These are phyloP conservation scores for Remorina albescens DNA, from an alignment of 2,797 vertebrate species.

Conservation along the genomic window DNA sequence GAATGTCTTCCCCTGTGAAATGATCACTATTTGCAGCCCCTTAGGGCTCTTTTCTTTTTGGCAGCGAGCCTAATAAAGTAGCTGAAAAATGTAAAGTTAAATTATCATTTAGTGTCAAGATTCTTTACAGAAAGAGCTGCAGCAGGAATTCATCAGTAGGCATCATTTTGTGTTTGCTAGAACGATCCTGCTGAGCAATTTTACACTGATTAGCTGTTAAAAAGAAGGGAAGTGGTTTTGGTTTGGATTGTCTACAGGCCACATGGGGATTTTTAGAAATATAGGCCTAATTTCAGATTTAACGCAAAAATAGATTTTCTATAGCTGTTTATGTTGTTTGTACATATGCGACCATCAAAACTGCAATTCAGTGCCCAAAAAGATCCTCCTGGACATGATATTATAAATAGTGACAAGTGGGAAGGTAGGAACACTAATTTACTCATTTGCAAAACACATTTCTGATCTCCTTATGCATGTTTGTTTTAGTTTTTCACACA, in stretches of 20 bases:
- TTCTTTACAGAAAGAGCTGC: constrained; percentile 50
- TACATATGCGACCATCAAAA: constrained; percentile 16
- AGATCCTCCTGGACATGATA: constrained; percentile 19
- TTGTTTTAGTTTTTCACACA: constrained; percentile 67
- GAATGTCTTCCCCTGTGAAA: constrained; percentile 45
- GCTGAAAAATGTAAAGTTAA: constrained; percentile 38
- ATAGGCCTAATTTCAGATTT: constrained; percentile 3
- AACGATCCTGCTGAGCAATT: constrained; percentile 54
- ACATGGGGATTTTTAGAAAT: constrained; percentile 20
- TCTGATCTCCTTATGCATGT: constrained; percentile 65
- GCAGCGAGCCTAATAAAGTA: constrained; percentile 30
- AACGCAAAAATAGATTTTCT: constrained; percentile 22
- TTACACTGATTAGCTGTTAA: constrained; percentile 62
- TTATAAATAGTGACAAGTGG: constrained; percentile 48
- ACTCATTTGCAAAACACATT: constrained; percentile 56
- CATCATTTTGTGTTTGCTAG: constrained; percentile 47
- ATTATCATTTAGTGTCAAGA: constrained; percentile 50
- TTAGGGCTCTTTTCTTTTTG: constrained; percentile 3
- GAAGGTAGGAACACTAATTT: constrained; percentile 44
- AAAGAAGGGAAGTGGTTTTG: constrained; percentile 48
- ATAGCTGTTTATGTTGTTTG: constrained; percentile 18
- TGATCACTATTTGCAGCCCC: constrained; percentile 30
- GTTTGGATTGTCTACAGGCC: constrained; percentile 25
- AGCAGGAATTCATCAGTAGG: constrained; percentile 55
- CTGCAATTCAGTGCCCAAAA: constrained; percentile 5